These are phyloP conservation scores for Mystacides longicornis DNA, from an alignment of 2,888 invertebrate genomes.

Conservation along the genomic window DNA sequence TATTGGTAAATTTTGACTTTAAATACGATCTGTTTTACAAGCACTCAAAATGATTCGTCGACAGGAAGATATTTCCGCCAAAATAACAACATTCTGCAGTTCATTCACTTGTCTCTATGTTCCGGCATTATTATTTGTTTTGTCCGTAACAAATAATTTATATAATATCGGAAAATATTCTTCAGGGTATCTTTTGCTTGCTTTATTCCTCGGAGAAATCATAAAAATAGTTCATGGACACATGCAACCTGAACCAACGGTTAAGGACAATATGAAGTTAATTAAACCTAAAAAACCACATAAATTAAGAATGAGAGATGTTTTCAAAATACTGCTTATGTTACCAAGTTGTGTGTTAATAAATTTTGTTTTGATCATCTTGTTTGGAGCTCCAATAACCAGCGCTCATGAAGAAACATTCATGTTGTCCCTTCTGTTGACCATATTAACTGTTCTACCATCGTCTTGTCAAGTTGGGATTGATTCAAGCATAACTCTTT, in stretches of 20 bases:
- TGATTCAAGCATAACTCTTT: conserved; percentile 46
- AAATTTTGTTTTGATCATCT: conserved; percentile 53
- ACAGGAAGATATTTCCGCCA: conserved; percentile 18
- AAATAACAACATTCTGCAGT: conserved; percentile 41
- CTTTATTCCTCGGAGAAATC: conserved; percentile 16
- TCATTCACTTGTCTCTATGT: conserved; percentile 56
- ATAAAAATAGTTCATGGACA: conserved; percentile 16
- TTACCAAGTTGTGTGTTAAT: conserved; percentile 41
- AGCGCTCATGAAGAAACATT: conserved; percentile 59
- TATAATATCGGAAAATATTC: conserved; percentile 54
- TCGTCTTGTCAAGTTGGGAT: conserved; percentile 54
- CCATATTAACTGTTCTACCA: conserved; percentile 56
- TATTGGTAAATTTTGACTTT: too few relatives aligned
- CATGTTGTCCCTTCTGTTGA: conserved; percentile 56
- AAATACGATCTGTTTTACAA: neutral
- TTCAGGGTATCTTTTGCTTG: conserved; percentile 28
- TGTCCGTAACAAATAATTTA: conserved; percentile 50
- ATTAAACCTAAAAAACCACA: conserved; percentile 38
- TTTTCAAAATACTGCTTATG: conserved; percentile 44
- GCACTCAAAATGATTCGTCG: conserved; percentile 13
- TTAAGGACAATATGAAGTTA: conserved; percentile 34
- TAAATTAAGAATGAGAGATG: conserved; percentile 42
- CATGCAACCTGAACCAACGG: conserved; percentile 22
- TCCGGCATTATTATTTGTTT: conserved; percentile 48
- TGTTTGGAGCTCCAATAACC: conserved; percentile 62